Evolutionary conservation across 2,113 vertebrate genomes (phyloP).

Genomic region (Bungarus multicinctus): DNA sequence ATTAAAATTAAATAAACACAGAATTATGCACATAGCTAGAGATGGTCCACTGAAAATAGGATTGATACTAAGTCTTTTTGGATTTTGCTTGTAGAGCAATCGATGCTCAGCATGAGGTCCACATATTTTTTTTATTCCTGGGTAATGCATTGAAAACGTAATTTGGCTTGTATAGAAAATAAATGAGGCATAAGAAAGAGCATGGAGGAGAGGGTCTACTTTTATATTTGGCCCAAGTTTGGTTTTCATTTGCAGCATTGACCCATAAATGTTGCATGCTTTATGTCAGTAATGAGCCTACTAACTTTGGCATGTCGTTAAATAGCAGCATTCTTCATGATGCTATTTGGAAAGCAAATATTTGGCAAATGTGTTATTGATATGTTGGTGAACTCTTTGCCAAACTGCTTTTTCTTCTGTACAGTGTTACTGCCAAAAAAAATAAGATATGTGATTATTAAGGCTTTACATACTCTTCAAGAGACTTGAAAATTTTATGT

Average conservation of each 20-base stretch:
- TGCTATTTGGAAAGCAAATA: slow-evolving; percentile 58
- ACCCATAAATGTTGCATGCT: slow-evolving; percentile 33
- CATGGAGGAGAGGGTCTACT: slow-evolving; percentile 17
- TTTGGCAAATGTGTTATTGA: slow-evolving; percentile 50
- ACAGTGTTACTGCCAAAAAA: slow-evolving; percentile 37
- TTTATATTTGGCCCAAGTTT: not conserved
- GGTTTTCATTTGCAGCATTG: slow-evolving; percentile 6
- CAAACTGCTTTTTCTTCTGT: slow-evolving; percentile 26
- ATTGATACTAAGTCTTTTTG: not conserved
- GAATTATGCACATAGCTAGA: not conserved
- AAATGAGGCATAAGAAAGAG: slow-evolving; percentile 16
- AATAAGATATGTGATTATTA: slow-evolving; percentile 37
- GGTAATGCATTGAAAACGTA: not conserved
- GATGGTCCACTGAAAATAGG: not conserved
- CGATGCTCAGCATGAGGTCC: slow-evolving; percentile 1
- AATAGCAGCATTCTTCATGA: slow-evolving; percentile 31
- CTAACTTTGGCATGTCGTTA: slow-evolving; percentile 47
- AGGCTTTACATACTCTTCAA: slow-evolving; percentile 48
- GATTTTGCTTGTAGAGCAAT: slow-evolving; percentile 21
- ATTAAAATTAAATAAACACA: not conserved
- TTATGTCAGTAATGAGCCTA: slow-evolving; percentile 32
- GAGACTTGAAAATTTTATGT: slow-evolving; percentile 49
- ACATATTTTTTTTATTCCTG: slow-evolving; percentile 23
- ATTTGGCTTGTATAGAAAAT: slow-evolving; percentile 35
- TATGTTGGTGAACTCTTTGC: slow-evolving; percentile 50